Base-by-base conservation (phyloP, 2,797 vertebrate species). In the Pempheris klunzingeri region DNA sequence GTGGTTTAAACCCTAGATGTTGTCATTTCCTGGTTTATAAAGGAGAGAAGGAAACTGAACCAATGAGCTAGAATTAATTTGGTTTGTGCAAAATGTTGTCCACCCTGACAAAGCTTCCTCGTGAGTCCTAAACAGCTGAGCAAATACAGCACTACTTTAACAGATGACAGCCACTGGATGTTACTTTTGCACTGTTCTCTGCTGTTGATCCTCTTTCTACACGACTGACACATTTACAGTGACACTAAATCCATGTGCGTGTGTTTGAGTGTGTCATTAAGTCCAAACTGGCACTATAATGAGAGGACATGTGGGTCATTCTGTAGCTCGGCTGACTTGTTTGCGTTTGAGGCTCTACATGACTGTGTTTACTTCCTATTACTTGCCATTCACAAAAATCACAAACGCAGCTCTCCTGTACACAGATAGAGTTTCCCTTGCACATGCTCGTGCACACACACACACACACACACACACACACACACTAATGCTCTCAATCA, bases 71-170 rank as follows among this genome's bases (percentile, higher is more conserved):
- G 13, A 52, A 53, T 55, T 47, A 2, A 63, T 57, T 36, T 41
- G 18, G n/a, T 71, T 74, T 32, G 61, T 24, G 22, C 14, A 20
- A 66, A 39, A 15, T 55, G 44, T 18, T 52, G 62, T 50, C 32
- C 1, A 0, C 71, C 14, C 13, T 43, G 34, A 46, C 32, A 59
- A 57, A 46, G 47, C 52, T 39, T 58, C 47, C 32, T n/a, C 41
- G 18, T 49, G 54, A 54, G 65, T 13, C 39, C 57, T 61, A 38
- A 14, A 0, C 90, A 93, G 93, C 92, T 91, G 91, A 85, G 76
- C 84, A 92, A 92, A 93, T 44, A 90, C 1, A 32, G 30, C 30
- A 22, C 34, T 32, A 50, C 46, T 49, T 59, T 22, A 2, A n/a
- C 38, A 8, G 49, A 53, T 58, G 54, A 41, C 15, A 54, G 60